These are phyloP conservation scores for Tolypeutes matacus DNA, from an alignment of 2,797 vertebrate species.

Conservation along the genomic window DNA sequence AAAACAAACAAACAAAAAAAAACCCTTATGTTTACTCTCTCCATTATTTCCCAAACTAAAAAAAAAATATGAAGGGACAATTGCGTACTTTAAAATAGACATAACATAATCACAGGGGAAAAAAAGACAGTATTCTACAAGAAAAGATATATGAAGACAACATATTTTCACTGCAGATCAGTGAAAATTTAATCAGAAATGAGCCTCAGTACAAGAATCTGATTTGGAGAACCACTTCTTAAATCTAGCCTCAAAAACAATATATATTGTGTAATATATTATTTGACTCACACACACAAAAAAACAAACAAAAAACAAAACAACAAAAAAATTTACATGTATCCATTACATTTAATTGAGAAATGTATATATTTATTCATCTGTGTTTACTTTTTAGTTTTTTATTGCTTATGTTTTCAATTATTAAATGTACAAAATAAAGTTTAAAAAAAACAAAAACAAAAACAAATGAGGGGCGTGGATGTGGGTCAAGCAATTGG, in stretches of 20 bases:
- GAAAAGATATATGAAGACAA: not conserved
- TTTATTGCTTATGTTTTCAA: no score
- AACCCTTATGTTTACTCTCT: not conserved
- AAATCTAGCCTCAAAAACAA: not conserved
- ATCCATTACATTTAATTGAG: no score
- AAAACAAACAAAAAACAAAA: no score
- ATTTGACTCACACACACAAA: no score
- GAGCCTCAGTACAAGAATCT: not conserved
- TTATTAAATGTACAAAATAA: no score
- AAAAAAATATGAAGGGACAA: constrained; percentile 29
- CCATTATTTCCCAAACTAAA: constrained; percentile 41
- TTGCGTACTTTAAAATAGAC: not conserved
- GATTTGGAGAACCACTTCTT: not conserved
- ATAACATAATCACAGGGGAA: not conserved
- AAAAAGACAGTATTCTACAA: not conserved
- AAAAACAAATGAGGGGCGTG: no score
- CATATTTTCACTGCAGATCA: not conserved
- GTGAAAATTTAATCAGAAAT: not conserved
- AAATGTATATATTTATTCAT: no score
- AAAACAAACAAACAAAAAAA: not conserved
- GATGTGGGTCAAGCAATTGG: no score
- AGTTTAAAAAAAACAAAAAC: no score
- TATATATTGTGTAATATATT: no score
- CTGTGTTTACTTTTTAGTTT: no score
- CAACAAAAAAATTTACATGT: no score